Base-by-base conservation (phyloP, 2,888 invertebrate species). In the Lapara coniferarum region DNA sequence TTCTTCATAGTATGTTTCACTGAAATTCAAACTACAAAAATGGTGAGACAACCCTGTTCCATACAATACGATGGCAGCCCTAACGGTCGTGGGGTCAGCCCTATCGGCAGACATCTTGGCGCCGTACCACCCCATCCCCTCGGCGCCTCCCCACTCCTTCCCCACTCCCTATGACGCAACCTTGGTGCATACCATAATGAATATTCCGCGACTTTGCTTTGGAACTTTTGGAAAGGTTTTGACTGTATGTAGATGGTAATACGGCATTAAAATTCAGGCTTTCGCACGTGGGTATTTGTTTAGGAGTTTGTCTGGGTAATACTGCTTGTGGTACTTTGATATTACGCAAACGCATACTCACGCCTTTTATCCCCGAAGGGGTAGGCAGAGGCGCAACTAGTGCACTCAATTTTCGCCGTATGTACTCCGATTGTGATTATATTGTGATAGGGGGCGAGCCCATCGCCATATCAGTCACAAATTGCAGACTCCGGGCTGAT, bases 91-190 rank as follows among this genome's bases (percentile, higher is more conserved):
- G 63, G 71, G 75, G 83, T 82, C 87, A 79, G 77, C 82, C 79
- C 84, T 89, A 88, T 89, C 88, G 76, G 81, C 78, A 88, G 89
- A 85, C 88, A 88, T 88, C 88, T 83, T 74, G 88, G 85, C 88
- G 87, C 85, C 86, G 49, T 68, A 74, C 70, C 70, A 72, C 75
- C 63, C 71, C 71, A 2, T 25, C 71, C 68, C 71, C 52, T 73
- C 67, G 69, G 69, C 73, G 37, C 71, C 68, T 67, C 73, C 70
- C 59, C 55, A 19, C 55, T 55, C 73, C 71, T 68, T 67, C 73
- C 70, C 59, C 55, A 19, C 55, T 55, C 73, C 78, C 78, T 66
- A 76, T 68, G 71, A 70, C 75, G 72, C 73, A 78, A 78, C 75
- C 77, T 78, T 81, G 82, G 79, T 83, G 82, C 82, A 83, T 78